A percentile compares a stretch with the other conserved stretches of the same genome.
phyloP scores from a whole-genome alignment of 1,140 invertebrate species.

The Tetragonula clypearis region DNA sequence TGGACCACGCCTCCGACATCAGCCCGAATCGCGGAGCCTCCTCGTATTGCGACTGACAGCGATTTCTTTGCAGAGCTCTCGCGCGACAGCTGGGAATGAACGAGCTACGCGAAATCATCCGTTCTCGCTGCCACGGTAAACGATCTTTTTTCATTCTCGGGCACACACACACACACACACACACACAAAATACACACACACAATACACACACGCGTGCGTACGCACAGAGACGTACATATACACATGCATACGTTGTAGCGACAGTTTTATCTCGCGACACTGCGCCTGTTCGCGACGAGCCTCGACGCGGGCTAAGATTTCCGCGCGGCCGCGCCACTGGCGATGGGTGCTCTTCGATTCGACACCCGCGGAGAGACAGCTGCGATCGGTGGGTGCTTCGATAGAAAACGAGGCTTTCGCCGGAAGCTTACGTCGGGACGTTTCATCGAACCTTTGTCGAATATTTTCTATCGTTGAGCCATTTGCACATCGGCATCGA shows the following conservation, averaged over 20 bases:
- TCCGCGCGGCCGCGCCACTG: not conserved
- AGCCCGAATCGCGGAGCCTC: conserved; percentile 54
- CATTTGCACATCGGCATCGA: conserved; percentile 1
- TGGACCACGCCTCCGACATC: conserved; percentile 51
- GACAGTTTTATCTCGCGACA: not conserved
- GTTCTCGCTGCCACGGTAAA: conserved; percentile 37
- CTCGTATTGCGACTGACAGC: conserved; percentile 61
- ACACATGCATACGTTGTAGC: not conserved
- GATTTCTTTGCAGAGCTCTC: conserved; percentile 48
- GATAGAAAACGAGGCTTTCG: not conserved
- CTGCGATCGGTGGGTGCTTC: conserved; percentile 15
- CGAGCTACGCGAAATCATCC: conserved; percentile 59
- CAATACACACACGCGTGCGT: too few relatives aligned
- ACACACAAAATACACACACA: not conserved
- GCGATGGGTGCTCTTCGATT: not conserved
- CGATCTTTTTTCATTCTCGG: conserved; percentile 12
- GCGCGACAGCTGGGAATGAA: conserved; percentile 61
- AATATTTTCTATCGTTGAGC: conserved; percentile 14
- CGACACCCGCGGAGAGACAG: not conserved
- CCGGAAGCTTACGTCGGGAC: not conserved
- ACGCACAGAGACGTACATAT: too few relatives aligned
- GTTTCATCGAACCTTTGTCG: conserved; percentile 15
- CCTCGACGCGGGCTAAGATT: not conserved
- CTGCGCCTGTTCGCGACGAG: too few relatives aligned
- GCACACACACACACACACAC: not conserved